These are phyloP conservation scores for Malurus melanocephalus DNA, from an alignment of 2,113 vertebrate genomes.

Conservation along the genomic window DNA sequence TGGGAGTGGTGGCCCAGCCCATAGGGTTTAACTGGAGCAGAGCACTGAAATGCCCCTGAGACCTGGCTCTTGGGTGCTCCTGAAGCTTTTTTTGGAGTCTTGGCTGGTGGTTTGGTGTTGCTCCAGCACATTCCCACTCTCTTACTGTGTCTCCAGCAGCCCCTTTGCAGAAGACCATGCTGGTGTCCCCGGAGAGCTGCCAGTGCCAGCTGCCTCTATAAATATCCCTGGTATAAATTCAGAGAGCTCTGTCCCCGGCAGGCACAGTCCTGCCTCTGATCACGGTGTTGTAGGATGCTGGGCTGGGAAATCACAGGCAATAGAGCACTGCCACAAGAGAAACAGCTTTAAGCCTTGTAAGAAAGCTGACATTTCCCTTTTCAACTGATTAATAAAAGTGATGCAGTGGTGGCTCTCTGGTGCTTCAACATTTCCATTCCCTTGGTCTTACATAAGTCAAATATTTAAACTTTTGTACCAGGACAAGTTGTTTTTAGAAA, in stretches of 20 bases:
- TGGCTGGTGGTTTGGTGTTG: background rate
- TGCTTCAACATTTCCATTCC: background rate
- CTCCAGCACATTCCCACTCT: background rate
- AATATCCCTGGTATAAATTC: conserved; percentile 31
- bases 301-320: background rate
- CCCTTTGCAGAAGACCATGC: background rate
- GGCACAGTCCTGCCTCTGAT: conserved; percentile 16
- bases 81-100: background rate
- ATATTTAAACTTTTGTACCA: background rate
- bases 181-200: background rate
- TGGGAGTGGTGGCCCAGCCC: background rate
- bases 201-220: conserved; percentile 27
- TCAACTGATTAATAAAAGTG: background rate
- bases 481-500: background rate
- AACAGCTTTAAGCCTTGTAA: background rate
- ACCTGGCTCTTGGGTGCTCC: background rate
- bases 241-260: background rate
- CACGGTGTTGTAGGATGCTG: background rate
- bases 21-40: background rate
- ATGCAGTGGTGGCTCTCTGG: background rate
- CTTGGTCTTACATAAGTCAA: background rate
- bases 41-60: background rate
- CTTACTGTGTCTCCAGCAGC: background rate
- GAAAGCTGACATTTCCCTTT: background rate
- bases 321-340: background rate